Base-by-base conservation (phyloP, 2,797 vertebrate species). In the Anguilla megastoma region DNA sequence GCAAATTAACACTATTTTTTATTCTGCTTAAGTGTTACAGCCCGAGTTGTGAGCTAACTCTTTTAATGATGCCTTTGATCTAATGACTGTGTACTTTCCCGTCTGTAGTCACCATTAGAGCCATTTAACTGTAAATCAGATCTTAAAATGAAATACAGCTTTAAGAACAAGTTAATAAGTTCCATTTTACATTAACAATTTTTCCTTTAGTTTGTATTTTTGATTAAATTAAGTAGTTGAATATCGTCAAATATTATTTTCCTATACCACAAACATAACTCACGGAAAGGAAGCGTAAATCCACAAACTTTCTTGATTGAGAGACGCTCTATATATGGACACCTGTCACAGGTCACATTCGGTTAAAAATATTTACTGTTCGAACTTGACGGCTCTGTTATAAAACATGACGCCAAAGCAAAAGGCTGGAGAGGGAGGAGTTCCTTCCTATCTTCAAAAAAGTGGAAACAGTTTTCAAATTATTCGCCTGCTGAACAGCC, bases 391-490 rank as follows among this genome's bases (percentile, higher is more conserved):
- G 76, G 83, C 88, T 85, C 66, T 89, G 88, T 89, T 85, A 89
- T 24, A 45, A 80, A 45, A 80, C 21, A 48, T 9, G 76, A 16
- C 41, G 69, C 10, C 30, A 41, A 12, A 14, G 33, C 14, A 41
- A 10, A 41, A 76, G 74, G 4, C 69, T 74, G 69, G 69, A 74
- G 86, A 84, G 90, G 91, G 91, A 93, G 92, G 90, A 92, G 91
- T 86, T 93, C 50, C 86, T 88, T 93, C 50, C 86, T 88, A 87
- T 90, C 89, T 87, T 90, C 87, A 91, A 88, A 87, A 89, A 90
- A 91, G 90, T 89, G 86, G 89, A 90, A 93, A 92, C 89, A 86
- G 90, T 91, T 92, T 92, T 89, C 76, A 84, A 84, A 86, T 90
- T 90, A 88, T 41, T 89, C 91, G 88, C 93, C 92, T 87, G 87